Evolutionary conservation across 2,888 invertebrate genomes (phyloP).

Genomic region (Cheilosia impressa): DNA sequence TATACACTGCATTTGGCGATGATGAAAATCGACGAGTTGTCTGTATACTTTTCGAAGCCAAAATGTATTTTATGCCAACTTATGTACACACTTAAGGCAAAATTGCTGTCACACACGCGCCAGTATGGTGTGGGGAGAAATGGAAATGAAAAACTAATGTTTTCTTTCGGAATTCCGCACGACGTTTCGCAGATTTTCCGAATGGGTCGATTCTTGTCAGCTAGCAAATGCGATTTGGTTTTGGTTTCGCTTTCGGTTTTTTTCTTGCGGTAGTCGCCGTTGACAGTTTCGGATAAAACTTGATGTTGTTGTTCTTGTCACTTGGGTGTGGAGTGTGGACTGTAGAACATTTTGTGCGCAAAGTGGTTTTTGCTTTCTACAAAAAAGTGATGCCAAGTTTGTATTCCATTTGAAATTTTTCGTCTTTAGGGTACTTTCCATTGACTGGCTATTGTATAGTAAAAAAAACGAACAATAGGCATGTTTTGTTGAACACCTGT

Average conservation of each 20-base stretch:
- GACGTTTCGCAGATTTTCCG: slow-evolving; percentile 32
- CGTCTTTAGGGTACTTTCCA: too few species aligned
- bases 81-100: slow-evolving; percentile 30
- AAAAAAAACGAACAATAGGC: too few species aligned
- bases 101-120: slow-evolving; percentile 6
- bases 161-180: slow-evolving; percentile 47
- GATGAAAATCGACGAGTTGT: slow-evolving; percentile 8
- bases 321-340: background rate
- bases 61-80: slow-evolving; percentile 2
- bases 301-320: background rate
- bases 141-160: slow-evolving; percentile 14
- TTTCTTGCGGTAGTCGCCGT: background rate
- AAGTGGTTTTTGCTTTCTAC: too few species aligned
- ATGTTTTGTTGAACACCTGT: too few species aligned
- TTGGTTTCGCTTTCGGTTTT: background rate
- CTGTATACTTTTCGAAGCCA: background rate
- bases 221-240: slow-evolving; percentile 39
- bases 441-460: too few species aligned
- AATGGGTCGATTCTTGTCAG: slow-evolving; percentile 63
- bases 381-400: too few species aligned
- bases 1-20: slow-evolving; percentile 57
- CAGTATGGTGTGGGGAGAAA: background rate
- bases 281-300: background rate
- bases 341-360: background rate
- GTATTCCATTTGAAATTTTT: too few species aligned